Conservation (phyloP, 2,113 vertebrate genomes). For the Neogale vison region DNA sequence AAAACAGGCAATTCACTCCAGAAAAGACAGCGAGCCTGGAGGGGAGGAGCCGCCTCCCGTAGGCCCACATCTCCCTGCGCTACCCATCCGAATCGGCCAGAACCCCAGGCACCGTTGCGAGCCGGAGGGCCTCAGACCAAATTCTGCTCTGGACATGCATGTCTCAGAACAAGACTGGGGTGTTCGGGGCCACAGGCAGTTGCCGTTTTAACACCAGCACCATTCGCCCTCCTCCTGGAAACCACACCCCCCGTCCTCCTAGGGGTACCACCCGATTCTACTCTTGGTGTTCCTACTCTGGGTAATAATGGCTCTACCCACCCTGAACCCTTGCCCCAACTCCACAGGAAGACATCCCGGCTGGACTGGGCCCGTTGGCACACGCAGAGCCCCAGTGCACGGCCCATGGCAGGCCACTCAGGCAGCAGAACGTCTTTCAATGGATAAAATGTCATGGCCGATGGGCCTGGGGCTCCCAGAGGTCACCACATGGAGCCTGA, state of each 20-base stretch:
- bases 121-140: too few species aligned
- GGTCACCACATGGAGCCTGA: background rate
- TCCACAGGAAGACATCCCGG: background rate
- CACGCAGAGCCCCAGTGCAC: accelerated
- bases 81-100: accelerated
- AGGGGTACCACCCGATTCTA: background rate
- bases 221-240: background rate
- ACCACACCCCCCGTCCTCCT: background rate
- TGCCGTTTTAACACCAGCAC: background rate
- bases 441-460: accelerated
- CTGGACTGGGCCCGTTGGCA: accelerated
- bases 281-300: accelerated
- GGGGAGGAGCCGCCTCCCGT: accelerated
- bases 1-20: accelerated
- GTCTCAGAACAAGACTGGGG: background rate
- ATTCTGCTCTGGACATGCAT: background rate
- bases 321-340: too few species aligned
- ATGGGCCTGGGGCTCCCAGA: background rate
- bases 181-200: accelerated
- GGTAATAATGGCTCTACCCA: background rate
- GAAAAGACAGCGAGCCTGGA: background rate
- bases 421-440: background rate
- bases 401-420: background rate
- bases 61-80: accelerated
- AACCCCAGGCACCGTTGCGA: accelerated